Conservation (phyloP, 1,140 invertebrate species). For the Globodera rostochiensis region DNA sequence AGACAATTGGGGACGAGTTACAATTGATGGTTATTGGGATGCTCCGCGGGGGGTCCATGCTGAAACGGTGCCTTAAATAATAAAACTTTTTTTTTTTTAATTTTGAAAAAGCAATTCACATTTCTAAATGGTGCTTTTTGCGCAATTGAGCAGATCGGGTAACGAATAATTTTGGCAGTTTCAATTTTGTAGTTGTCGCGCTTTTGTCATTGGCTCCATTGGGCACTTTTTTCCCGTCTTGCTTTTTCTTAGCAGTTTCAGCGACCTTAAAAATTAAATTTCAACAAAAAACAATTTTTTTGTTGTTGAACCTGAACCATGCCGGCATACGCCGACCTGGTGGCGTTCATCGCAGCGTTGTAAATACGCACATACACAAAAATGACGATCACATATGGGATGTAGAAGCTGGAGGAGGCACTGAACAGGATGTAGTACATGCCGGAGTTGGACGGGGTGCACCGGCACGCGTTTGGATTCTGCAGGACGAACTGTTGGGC, state of each 20-base stretch:
- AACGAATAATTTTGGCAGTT: slow-evolving; percentile 20
- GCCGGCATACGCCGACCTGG: slow-evolving; percentile 78
- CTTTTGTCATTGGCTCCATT: slow-evolving; percentile 15
- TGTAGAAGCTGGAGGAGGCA: slow-evolving; percentile 89
- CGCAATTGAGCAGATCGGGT: slow-evolving; percentile 10
- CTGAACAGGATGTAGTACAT: slow-evolving; percentile 92
- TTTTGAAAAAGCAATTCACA: not conserved
- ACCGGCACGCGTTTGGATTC: slow-evolving; percentile 51
- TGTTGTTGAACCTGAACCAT: slow-evolving; percentile 77
- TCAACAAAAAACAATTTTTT: slow-evolving; percentile 5
- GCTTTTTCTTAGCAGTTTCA: slow-evolving; percentile 67
- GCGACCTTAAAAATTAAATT: slow-evolving; percentile 53
- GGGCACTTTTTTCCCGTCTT: slow-evolving; percentile 54
- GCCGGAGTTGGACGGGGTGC: slow-evolving; percentile 73
- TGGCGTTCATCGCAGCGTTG: slow-evolving; percentile 83
- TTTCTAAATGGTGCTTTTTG: slow-evolving; percentile 25
- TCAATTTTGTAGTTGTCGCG: not conserved
- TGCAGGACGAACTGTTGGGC: slow-evolving; percentile 32
- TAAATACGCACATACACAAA: slow-evolving; percentile 96
- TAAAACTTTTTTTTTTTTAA: not conserved
- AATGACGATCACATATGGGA: slow-evolving; percentile 92
- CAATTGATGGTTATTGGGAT: slow-evolving; percentile 39
- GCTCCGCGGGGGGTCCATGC: slow-evolving; percentile 25
- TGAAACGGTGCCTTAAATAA: slow-evolving; percentile 24
- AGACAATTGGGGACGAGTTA: slow-evolving; percentile 42